A percentile compares a stretch with the other conserved stretches of the same genome.
These are phyloP conservation scores for Eubasilissa splendida DNA, from an alignment of 2,888 invertebrate species.

Conservation along the genomic window DNA sequence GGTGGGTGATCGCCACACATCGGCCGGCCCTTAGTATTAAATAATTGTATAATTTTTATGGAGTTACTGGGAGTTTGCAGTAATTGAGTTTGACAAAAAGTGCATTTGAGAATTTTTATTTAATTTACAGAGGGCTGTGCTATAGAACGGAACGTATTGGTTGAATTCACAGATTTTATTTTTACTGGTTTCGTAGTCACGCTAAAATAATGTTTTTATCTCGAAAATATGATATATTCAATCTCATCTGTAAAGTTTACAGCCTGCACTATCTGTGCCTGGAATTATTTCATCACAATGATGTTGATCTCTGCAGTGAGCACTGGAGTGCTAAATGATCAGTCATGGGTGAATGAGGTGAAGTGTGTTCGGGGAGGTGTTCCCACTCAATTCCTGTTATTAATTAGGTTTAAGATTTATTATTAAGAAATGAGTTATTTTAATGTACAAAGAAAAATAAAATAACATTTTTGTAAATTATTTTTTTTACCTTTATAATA, in stretches of 20 bases:
- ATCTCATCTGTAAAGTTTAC: background rate
- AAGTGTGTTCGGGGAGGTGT: background rate
- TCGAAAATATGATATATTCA: background rate
- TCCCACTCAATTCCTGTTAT: slow-evolving; percentile 37
- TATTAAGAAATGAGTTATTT: slow-evolving; percentile 41
- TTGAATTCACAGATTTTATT: too few species aligned
- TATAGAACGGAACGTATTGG: too few species aligned
- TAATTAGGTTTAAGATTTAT: slow-evolving; percentile 19
- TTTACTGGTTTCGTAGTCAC: too few species aligned
- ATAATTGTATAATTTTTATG: background rate
- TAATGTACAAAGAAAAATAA: slow-evolving; percentile 45
- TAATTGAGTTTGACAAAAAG: too few species aligned
- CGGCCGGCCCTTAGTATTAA: slow-evolving; percentile 5
- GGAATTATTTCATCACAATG: slow-evolving; percentile 1
- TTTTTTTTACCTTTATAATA: background rate
- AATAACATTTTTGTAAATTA: slow-evolving; percentile 24
- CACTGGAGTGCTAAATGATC: background rate
- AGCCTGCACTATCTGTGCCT: background rate
- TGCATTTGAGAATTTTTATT: too few species aligned
- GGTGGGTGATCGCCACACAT: background rate
- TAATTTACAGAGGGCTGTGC: too few species aligned
- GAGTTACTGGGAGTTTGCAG: background rate
- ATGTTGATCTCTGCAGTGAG: background rate
- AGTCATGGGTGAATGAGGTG: background rate
- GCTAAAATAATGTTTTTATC: too few species aligned